Evolutionary conservation across 35 echinoderm and acorn worm genomes (phyloP), one percentile per base, ranked within the genome.

Genomic region (Ophiothrix spiculata): DNA sequence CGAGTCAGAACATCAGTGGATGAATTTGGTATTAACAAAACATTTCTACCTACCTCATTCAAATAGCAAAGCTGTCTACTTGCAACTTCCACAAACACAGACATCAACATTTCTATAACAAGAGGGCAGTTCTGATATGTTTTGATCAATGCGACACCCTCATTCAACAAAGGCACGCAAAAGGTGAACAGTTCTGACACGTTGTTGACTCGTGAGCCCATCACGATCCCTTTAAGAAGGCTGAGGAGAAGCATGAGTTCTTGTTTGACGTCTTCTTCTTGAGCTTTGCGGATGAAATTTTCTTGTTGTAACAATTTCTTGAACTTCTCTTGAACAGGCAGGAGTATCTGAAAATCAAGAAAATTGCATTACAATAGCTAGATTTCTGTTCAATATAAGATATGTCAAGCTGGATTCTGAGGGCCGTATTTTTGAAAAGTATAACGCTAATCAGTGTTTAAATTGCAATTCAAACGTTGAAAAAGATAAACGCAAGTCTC

Each of bases 111-210:
- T 37, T 89, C 90, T 0, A 99, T 86, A 14, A 99, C 37, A 13
- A 94, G 92, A 0, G 92, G 40, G 73, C 89, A 92, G 56, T 94
- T 94, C 35, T 90, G 92, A 45, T 99, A 99, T n/a, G 84, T 89
- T 56, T 87, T 85, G 37, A 94, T 38, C 0, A 99, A 54, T 1
- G 92, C 74, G 1, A 99, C 86, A 29, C 92, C 82, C 56, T 94
- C 92, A 29, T 69, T 88, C 34, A 93, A 74, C 37, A 99, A 91
- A 33, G 96, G 96, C 38, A 91, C 64, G 74, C 45, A 80, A 77
- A 90, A 99, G 39, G 56, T 56, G 86, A 86, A 94, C 28, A 91
- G 84, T 29, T 88, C 80, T 25, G 32, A n/a, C 38, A 81, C 85
- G 0, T 86, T 84, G 56, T 56, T 80, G 63, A 93, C 83, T n/a